A percentile compares a stretch with the other conserved stretches of the same genome.
These are phyloP conservation scores for Silurus aristotelis DNA, from an alignment of 2,797 vertebrate genomes.

Conservation along the genomic window DNA sequence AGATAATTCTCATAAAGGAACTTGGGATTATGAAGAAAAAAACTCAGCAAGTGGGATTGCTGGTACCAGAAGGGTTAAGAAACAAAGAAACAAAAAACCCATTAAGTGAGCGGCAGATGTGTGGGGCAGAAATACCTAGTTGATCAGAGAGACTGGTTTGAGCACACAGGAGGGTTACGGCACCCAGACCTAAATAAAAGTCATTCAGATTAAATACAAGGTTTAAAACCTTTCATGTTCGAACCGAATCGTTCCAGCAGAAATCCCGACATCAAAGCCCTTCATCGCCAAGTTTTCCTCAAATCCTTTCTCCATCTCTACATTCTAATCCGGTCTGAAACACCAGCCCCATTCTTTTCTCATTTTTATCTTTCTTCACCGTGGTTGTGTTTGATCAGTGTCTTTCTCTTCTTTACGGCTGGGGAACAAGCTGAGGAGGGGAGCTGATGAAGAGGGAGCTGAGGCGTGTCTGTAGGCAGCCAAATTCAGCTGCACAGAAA, in stretches of 20 bases:
- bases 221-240: background rate
- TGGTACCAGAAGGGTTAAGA: background rate
- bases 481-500: constrained; percentile 45
- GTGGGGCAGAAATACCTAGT: too few species aligned
- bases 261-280: constrained; percentile 27
- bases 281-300: constrained; percentile 1
- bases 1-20: background rate
- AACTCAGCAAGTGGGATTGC: background rate
- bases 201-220: constrained; percentile 15
- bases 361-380: constrained; percentile 27
- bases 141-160: background rate
- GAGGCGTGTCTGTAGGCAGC: constrained; percentile 44
- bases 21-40: too few species aligned
- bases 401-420: constrained; percentile 21
- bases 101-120: background rate
- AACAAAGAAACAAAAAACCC: background rate
- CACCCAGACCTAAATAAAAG: constrained; percentile 1
- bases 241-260: background rate
- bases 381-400: constrained; percentile 21
- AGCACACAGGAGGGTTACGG: background rate
- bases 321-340: constrained; percentile 16
- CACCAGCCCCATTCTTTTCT: constrained; percentile 3
- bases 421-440: background rate
- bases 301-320: constrained; percentile 24
- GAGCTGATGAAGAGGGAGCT: constrained; percentile 43